Percentiles rank a stretch among this genome's conserved stretches.
Evolutionary conservation across 2,888 invertebrate species (phyloP).

Genomic region (Hedya salicella): DNA sequence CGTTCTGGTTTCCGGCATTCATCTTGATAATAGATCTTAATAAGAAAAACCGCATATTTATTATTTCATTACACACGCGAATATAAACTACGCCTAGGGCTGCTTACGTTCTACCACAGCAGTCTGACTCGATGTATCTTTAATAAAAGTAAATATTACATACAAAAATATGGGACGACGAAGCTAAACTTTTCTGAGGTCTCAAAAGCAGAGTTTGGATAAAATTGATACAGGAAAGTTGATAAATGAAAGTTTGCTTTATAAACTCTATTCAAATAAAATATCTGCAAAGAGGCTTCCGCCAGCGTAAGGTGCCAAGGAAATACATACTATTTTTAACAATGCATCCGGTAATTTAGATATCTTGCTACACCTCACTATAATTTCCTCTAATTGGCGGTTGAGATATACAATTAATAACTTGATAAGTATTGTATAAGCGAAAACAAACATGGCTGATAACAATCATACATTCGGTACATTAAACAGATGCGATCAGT

Average conservation of each 20-base stretch:
- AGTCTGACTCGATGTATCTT: too few species aligned
- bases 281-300: background rate
- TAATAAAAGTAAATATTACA: too few species aligned
- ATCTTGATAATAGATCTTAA: background rate
- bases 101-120: too few species aligned
- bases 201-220: too few species aligned
- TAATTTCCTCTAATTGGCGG: constrained; percentile 21
- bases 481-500: constrained; percentile 27
- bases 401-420: constrained; percentile 21
- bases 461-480: constrained; percentile 23
- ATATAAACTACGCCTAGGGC: background rate
- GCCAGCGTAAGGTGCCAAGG: too few species aligned
- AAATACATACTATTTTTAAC: background rate
- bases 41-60: background rate
- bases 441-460: constrained; percentile 20
- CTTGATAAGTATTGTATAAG: constrained; percentile 14
- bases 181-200: too few species aligned
- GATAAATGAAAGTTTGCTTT: too few species aligned
- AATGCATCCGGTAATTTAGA: background rate
- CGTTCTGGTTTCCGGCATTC: background rate
- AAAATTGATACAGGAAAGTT: too few species aligned
- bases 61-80: background rate
- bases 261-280: background rate
- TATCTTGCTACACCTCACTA: background rate
- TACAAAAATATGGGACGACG: too few species aligned